Conservation (phyloP, 2,113 vertebrate genomes). For the Sapajus apella region DNA sequence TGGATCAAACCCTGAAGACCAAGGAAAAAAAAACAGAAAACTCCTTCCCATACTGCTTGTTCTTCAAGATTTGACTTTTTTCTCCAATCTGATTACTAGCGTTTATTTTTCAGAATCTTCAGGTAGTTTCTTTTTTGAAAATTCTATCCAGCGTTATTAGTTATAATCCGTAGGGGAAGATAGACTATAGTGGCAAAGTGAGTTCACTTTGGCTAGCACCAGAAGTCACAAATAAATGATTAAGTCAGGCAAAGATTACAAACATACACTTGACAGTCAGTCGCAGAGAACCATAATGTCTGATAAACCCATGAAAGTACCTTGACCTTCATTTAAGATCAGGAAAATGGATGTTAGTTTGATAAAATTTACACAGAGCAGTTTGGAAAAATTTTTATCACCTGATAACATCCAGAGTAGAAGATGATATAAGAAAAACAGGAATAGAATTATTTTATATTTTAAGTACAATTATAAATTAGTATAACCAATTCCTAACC, state of each 20-base stretch:
- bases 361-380: not conserved
- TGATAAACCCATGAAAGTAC: not conserved
- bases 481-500: not conserved
- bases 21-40: not conserved
- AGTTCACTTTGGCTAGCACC: not conserved
- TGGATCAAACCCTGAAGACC: not conserved
- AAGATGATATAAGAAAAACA: not conserved
- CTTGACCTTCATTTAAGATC: not conserved
- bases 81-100: not conserved
- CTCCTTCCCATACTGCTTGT: not conserved
- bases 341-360: not conserved
- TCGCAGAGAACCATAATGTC: not conserved
- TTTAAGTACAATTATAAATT: conserved; percentile 3
- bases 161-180: not conserved
- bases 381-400: not conserved
- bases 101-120: not conserved
- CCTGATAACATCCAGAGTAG: not conserved
- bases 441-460: not conserved
- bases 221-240: not conserved
- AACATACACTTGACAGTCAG: not conserved
- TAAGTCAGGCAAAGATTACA: not conserved
- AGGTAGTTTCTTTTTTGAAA: not conserved
- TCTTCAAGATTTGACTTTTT: not conserved
- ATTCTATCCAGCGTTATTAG: not conserved
- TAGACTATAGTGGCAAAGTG: not conserved